Evolutionary conservation across 2,113 vertebrate species (phyloP), one percentile per base, ranked within the genome.

Genomic region (Melanerpes formicivorus): DNA sequence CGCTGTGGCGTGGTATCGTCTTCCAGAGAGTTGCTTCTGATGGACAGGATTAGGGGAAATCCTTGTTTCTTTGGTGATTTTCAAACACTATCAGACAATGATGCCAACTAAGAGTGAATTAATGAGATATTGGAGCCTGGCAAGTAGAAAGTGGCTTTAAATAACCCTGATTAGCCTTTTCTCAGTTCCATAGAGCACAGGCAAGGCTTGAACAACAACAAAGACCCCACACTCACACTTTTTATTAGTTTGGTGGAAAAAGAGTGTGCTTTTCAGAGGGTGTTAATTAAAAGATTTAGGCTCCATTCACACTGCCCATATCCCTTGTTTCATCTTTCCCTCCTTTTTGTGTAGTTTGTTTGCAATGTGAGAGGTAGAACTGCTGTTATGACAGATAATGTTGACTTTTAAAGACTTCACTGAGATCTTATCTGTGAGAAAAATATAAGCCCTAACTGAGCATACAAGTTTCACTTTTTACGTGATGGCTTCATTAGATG

Each of bases 211-310:
- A 95, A 88, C 96, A 96, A 96, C 97, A 97, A 98, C 93, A 97
- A 98, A 98, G 98, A 98, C 97, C 96, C 97, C 98, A 97, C 97
- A 97, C 98, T 98, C 97, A 98, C 97, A 93, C 81, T 95, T 98
- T 98, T 97, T 98, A 99, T 99, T 98, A 98, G 98, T 97, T 98
- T 97, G 98, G 97, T 98, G 97, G 97, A 97, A 97, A 97, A 98
- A 97, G 98, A 98, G 98, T 97, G 96, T 97, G 98, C 98, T 98
- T 98, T 98, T 98, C 98, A 98, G 98, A 97, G 97, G 97, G 97
- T 98, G 97, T 98, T 98, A 99, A 99, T 99, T 98, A 99, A 99
- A 98, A 98, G 98, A 98, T 99, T 98, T 98, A 98, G 97, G 77
- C 95, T 97, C 96, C 96, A 98, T 98, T 98, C 98, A 98, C 92